Base-by-base conservation (phyloP, 2,888 invertebrate species). In the Margaritifera margaritifera region DNA sequence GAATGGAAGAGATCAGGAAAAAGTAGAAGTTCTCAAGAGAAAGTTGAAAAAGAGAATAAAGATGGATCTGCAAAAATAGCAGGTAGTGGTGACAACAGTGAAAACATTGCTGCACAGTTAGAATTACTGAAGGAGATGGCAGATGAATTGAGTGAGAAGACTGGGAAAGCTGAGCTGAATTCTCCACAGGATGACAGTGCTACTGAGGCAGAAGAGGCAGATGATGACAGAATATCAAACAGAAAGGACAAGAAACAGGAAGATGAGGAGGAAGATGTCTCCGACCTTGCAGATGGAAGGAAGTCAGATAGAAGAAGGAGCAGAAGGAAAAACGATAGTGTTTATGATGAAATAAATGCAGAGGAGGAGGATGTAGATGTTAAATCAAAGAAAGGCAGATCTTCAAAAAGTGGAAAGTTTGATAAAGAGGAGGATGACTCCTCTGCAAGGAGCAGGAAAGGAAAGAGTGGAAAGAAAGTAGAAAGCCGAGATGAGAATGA, bases 61-160 rank as follows among this genome's bases (percentile, higher is more conserved):
- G 56, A 51, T 58, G 66, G 62, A 52, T 61, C 65, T 42, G 58
- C 62, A 24, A 64, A 64, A 42, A 56, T 50, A 31, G 20, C 11
- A 11, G 42, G 42, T 42, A 42, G 42, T 42, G 42, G 42, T 11
- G 42, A 42, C 42, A 42, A 42, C 42, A 72, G 66, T 69, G 74
- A 74, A 67, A 74, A 74, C 56, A 70, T 73, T 50, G 77, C 71
- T 22, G 75, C 75, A 66, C 73, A 81, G 65, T 54, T 75, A 24
- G 78, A 80, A 65, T 57, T 78, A 4, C 56, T 78, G 51, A 69
- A 78, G 52, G 77, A 76, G 68, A 66, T 77, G 66, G 77, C 71
- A 55, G 77, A 77, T 67, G 77, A 75, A 42, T 68, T 74, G 19
- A 66, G 68, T 68, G 71, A 74, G 51, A 57, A 57, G 4, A n/a